These are phyloP conservation scores for Hozukius guyotensis DNA, from an alignment of 2,797 vertebrate species.

Conservation along the genomic window DNA sequence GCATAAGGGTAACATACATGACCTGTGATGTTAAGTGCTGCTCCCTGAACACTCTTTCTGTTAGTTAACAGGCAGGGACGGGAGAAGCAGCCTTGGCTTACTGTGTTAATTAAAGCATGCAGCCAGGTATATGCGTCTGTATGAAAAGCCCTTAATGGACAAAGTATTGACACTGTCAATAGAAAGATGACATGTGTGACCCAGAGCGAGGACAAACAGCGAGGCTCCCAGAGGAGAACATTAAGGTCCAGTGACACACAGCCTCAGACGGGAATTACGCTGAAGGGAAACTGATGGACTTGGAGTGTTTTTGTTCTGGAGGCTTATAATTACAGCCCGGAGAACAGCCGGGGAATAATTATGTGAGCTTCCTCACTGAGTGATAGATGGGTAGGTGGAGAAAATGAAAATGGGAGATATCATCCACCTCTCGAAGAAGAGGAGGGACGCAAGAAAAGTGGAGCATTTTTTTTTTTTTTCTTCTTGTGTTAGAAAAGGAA, in stretches of 20 bases:
- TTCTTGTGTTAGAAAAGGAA: slow-evolving; percentile 10
- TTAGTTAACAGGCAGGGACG: slow-evolving; percentile 30
- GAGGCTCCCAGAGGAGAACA: slow-evolving; percentile 41
- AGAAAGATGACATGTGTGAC: slow-evolving; percentile 25
- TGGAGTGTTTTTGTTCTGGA: slow-evolving; percentile 60
- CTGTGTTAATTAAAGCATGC: slow-evolving; percentile 45
- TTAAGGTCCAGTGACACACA: slow-evolving; percentile 12
- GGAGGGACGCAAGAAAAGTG: slow-evolving; percentile 19
- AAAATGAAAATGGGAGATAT: slow-evolving; percentile 61
- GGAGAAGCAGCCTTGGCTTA: not conserved
- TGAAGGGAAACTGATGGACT: slow-evolving; percentile 63
- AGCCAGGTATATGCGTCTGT: not conserved
- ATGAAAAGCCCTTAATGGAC: slow-evolving; percentile 40
- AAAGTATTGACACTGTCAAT: slow-evolving; percentile 7
- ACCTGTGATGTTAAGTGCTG: slow-evolving; percentile 35
- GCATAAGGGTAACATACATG: slow-evolving; percentile 21
- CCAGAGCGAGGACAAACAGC: slow-evolving; percentile 13
- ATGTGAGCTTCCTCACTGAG: slow-evolving; percentile 38
- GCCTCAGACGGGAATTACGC: slow-evolving; percentile 45
- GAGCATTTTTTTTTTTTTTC: slow-evolving; percentile 5
- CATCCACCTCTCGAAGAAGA: slow-evolving; percentile 41
- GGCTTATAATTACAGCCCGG: slow-evolving; percentile 60
- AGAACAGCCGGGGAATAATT: slow-evolving; percentile 51
- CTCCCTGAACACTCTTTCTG: slow-evolving; percentile 28
- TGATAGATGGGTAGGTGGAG: slow-evolving; percentile 53